A percentile compares a stretch with the other conserved stretches of the same genome.
phyloP scores from a whole-genome alignment of 1,140 invertebrate species.

The Halesus radiatus region DNA sequence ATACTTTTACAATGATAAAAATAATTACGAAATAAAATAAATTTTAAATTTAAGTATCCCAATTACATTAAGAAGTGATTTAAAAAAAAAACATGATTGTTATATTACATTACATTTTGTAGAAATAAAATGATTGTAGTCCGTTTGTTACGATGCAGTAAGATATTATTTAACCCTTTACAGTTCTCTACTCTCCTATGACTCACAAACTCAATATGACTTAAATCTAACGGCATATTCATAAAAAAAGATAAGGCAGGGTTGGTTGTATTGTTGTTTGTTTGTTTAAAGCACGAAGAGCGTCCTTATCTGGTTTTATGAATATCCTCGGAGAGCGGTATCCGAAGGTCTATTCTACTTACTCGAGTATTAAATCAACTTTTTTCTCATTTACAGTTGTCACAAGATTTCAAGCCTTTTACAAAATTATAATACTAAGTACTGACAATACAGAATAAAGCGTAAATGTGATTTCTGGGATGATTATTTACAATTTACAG shows the following conservation, averaged over 20 bases:
- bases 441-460: constrained; percentile 58
- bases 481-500: constrained; percentile 59
- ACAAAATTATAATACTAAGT: constrained; percentile 57
- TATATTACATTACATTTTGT: neutral
- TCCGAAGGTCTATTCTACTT: constrained; percentile 53
- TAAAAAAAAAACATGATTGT: neutral
- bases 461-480: constrained; percentile 54
- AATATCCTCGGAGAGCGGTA: constrained; percentile 40
- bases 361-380: constrained; percentile 56
- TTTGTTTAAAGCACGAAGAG: neutral
- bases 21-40: neutral
- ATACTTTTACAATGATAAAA: neutral
- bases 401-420: constrained; percentile 48
- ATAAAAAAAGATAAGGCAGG: constrained; percentile 37
- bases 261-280: too few species aligned
- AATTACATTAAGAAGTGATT: neutral
- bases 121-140: neutral
- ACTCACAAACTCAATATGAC: constrained; percentile 7
- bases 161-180: neutral
- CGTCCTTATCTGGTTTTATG: constrained; percentile 44
- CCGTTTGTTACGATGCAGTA: neutral
- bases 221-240: constrained; percentile 40
- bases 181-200: constrained; percentile 12
- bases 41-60: constrained; percentile 7
- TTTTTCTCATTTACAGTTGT: constrained; percentile 48